A percentile compares a stretch with the other conserved stretches of the same genome.
phyloP scores from a whole-genome alignment of 2,113 vertebrate species.

The Scartelaos histophorus region DNA sequence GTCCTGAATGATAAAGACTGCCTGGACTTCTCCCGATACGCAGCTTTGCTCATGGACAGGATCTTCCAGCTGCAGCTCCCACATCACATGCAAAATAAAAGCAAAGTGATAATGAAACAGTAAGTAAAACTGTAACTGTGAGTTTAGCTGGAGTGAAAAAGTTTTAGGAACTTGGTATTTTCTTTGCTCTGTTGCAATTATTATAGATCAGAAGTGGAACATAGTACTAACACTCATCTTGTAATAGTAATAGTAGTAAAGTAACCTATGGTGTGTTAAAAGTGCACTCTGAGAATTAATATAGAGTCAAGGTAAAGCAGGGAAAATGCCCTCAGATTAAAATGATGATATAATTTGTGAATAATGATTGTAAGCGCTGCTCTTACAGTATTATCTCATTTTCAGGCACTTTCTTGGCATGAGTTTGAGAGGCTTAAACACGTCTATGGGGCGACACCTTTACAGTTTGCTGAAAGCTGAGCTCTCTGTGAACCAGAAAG shows the following conservation, averaged over 20 bases:
- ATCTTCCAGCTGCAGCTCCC: slow-evolving; percentile 86
- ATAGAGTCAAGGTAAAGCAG: too few species aligned
- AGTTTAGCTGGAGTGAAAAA: slow-evolving; percentile 7
- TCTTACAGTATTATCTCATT: background rate
- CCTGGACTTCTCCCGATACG: slow-evolving; percentile 83
- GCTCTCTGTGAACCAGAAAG: slow-evolving; percentile 40
- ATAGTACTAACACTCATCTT: background rate
- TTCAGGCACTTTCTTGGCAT: slow-evolving; percentile 79
- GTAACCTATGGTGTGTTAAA: too few species aligned
- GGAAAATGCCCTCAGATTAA: background rate
- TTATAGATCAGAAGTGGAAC: slow-evolving; percentile 3
- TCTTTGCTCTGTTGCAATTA: background rate
- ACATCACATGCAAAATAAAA: slow-evolving; percentile 60
- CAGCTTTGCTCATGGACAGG: slow-evolving; percentile 83
- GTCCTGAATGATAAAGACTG: slow-evolving; percentile 75
- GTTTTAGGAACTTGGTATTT: background rate
- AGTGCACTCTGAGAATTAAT: too few species aligned
- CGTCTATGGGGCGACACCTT: slow-evolving; percentile 75
- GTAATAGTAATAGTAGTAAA: too few species aligned
- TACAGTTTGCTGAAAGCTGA: slow-evolving; percentile 69
- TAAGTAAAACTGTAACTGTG: slow-evolving; percentile 54
- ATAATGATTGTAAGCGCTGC: too few species aligned
- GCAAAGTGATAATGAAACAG: slow-evolving; percentile 79
- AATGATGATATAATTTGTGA: too few species aligned
- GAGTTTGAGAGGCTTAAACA: slow-evolving; percentile 72